Base-by-base conservation (phyloP, 2,797 vertebrate species). In the Labroides dimidiatus region DNA sequence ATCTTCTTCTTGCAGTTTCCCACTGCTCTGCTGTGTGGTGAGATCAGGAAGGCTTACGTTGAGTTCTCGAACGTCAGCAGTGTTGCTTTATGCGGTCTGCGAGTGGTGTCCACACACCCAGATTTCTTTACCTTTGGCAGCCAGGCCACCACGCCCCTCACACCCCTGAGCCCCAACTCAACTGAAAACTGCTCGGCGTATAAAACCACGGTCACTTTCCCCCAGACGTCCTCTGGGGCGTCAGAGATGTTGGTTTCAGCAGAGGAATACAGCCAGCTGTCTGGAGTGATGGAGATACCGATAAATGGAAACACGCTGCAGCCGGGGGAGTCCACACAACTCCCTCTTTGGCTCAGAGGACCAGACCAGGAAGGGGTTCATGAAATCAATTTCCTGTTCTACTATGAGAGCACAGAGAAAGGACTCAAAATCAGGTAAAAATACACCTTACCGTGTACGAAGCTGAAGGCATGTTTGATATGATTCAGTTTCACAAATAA, bases 1-100 rank as follows among this genome's bases (percentile, higher is more conserved):
- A 96, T 99, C 10, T 99, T 99, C 91, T 99, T 99, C 79, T 95
- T 99, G 89, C 96, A 98, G 93, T 99, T 99, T 81, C 97, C 97
- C 66, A 97, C 98, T 4, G 97, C 96, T 19, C 94, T 99, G 70
- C 95, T 99, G 17, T 99, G 97, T 75, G 97, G 98, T 48, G 98
- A 99, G 93, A 97, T 98, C 83, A 91, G 95, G 58, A 99, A 98
- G 90, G 96, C 97, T 0, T 97, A 96, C 41, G 97, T 99, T 27
- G 98, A 99, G 86, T 99, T 99, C 91, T 95, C 96, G 70, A 99
- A 99, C 0, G 96, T 99, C 66, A 97, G 98, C 78, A 89, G 89
- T 14, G 96, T 97, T 76, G 93, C 97, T 48, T 93, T 99, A 73
- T 91, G 95, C 0, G 93, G 95, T 61, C 90, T 99, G 75, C 96